Evolutionary conservation across 2,113 vertebrate species (phyloP).

Genomic region (Rutilus rutilus): DNA sequence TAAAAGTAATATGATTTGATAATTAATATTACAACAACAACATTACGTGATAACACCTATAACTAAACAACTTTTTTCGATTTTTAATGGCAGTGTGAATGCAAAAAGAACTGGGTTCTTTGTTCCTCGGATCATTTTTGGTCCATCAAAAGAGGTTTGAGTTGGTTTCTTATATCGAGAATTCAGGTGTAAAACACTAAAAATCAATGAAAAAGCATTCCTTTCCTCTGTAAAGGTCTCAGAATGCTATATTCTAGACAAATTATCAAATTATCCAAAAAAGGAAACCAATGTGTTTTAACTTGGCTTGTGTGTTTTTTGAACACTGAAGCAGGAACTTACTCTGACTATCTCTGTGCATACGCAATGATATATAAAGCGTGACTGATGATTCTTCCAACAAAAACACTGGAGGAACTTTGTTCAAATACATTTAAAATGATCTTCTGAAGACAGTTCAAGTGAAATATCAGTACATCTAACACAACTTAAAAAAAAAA

Average conservation of each 20-base stretch:
- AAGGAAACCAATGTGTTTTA: background rate
- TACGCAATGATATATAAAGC: background rate
- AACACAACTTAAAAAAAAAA: background rate
- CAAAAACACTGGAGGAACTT: background rate
- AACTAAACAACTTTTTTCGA: background rate
- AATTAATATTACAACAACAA: background rate
- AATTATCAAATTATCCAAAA: background rate
- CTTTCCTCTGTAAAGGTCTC: background rate
- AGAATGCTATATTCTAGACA: background rate
- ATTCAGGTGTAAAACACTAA: background rate
- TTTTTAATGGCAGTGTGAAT: background rate
- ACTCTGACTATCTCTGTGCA: background rate
- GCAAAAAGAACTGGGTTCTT: background rate
- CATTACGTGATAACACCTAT: background rate
- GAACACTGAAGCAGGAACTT: background rate
- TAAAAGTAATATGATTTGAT: too few species aligned
- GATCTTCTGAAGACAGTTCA: background rate
- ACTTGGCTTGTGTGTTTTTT: background rate
- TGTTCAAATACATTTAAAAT: background rate
- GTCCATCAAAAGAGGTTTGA: background rate
- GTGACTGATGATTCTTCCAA: background rate
- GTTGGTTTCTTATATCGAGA: background rate
- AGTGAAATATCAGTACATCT: constrained; percentile 5
- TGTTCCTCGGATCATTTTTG: background rate
- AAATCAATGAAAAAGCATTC: background rate